Evolutionary conservation across 2,113 vertebrate species (phyloP), one percentile per base, ranked within the genome.

Genomic region (Nothocercus julius): DNA sequence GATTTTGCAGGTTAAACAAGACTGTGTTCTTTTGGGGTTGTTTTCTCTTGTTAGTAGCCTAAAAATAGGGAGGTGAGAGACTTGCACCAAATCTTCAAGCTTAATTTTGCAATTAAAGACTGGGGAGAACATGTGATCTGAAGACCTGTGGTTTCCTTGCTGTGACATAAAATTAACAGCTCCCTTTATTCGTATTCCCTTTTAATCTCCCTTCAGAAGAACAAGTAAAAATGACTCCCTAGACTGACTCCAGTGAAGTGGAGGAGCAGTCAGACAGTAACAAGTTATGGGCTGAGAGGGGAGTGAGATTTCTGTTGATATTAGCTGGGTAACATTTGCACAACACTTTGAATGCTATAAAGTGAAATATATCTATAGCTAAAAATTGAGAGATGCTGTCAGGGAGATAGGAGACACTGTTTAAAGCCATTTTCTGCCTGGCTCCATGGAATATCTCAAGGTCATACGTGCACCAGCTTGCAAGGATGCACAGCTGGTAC

Each of bases 401-500:
- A 90, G 80, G 82, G 87, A 75, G 44, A 82, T 7, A 64, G 51
- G 34, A 86, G 85, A 73, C 7, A 4, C 47, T 53, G 34, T 78
- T 81, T 67, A 75, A 83, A 91, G 53, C 61, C 56, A 36, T 42
- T 49, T 95, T 64, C 59, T 89, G 62, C 85, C 66, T 87, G 87
- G 67, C 40, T 82, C n/a, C 19, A 15, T 2, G 21, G 66, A 47
- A 94, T 67, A 64, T 53, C 42, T 91, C 90, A 94, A 95, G 93
- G 95, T 96, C 73, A 9, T 32, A 11, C 2, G 0, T 56, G 80
- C 42, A 58, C 9, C 51, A 77, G 79, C 76, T 94, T 88, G 91
- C 87, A 95, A 81, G 80, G 87, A 78, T 84, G 96, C 87, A 93
- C 82, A 95, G 95, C 96, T 97, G 94, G 93, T 78, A 68, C 58